phyloP scores from a whole-genome alignment of 2,888 invertebrate species.

The Automeris io region DNA sequence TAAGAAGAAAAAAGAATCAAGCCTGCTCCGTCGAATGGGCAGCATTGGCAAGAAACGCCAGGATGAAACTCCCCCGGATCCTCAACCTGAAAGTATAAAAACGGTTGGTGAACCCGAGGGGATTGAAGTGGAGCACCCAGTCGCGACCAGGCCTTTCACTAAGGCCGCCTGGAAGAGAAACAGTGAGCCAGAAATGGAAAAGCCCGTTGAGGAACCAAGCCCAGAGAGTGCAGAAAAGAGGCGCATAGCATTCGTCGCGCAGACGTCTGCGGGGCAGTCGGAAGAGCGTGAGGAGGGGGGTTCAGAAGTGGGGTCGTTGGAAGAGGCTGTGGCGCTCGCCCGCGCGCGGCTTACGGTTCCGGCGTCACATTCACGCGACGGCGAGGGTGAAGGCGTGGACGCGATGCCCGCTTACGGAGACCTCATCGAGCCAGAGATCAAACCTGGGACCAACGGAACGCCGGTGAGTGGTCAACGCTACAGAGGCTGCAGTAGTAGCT shows the following conservation, averaged over 20 bases:
- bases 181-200: conserved; percentile 56
- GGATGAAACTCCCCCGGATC: conserved; percentile 23
- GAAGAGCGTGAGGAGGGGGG: conserved; percentile 67
- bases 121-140: conserved; percentile 63
- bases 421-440: conserved; percentile 63
- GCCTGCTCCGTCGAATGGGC: conserved; percentile 58
- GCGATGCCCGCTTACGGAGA: conserved; percentile 74
- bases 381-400: conserved; percentile 64
- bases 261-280: conserved; percentile 68
- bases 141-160: conserved; percentile 73
- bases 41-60: conserved; percentile 57
- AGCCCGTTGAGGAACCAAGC: conserved; percentile 62
- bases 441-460: conserved; percentile 41
- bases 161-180: conserved; percentile 72
- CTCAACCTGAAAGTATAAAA: conserved; percentile 5
- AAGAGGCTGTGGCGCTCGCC: conserved; percentile 70
- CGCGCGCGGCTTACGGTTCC: conserved; percentile 62
- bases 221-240: conserved; percentile 64
- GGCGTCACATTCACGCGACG: conserved; percentile 56
- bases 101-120: conserved; percentile 28
- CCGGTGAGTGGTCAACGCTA: conserved; percentile 61
- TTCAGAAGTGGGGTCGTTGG: conserved; percentile 67
- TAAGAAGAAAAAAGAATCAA: conserved; percentile 54
- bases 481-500: conserved; percentile 19
- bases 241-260: conserved; percentile 74